phyloP scores from a whole-genome alignment of 2,113 vertebrate genomes.

The Scomber japonicus region DNA sequence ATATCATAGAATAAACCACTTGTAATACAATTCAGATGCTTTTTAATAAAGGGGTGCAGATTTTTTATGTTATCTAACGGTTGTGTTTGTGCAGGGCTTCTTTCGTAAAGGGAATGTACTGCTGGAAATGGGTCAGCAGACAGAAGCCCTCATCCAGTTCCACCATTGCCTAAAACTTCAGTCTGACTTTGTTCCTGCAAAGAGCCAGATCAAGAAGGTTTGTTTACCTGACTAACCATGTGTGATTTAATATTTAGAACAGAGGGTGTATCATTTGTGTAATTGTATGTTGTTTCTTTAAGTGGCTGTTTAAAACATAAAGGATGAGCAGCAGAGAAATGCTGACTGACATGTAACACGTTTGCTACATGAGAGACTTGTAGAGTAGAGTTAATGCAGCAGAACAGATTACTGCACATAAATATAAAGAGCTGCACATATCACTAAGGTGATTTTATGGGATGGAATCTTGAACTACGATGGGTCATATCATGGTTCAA shows the following conservation, averaged over 20 bases:
- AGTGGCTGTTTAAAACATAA: no score
- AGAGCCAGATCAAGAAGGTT: slow-evolving; percentile 85
- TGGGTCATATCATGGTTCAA: slow-evolving; percentile 4
- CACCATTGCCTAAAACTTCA: slow-evolving; percentile 87
- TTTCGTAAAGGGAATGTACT: slow-evolving; percentile 91
- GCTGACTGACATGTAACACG: background rate
- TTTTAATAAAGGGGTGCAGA: background rate
- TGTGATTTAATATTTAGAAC: background rate
- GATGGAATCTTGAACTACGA: background rate
- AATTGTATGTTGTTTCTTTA: no score
- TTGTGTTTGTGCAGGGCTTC: slow-evolving; percentile 82
- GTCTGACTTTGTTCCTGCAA: slow-evolving; percentile 83
- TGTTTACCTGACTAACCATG: background rate
- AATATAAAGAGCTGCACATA: background rate
- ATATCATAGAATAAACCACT: background rate
- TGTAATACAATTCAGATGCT: background rate
- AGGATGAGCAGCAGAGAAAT: background rate
- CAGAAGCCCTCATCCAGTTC: slow-evolving; percentile 86
- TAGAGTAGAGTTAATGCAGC: background rate
- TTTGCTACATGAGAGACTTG: background rate
- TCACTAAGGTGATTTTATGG: background rate
- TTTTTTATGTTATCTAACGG: background rate
- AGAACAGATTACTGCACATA: background rate
- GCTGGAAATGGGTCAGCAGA: slow-evolving; percentile 87
- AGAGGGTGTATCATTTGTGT: background rate